Evolutionary conservation across 2,113 vertebrate species (phyloP).

Genomic region (Anseranas semipalmata): DNA sequence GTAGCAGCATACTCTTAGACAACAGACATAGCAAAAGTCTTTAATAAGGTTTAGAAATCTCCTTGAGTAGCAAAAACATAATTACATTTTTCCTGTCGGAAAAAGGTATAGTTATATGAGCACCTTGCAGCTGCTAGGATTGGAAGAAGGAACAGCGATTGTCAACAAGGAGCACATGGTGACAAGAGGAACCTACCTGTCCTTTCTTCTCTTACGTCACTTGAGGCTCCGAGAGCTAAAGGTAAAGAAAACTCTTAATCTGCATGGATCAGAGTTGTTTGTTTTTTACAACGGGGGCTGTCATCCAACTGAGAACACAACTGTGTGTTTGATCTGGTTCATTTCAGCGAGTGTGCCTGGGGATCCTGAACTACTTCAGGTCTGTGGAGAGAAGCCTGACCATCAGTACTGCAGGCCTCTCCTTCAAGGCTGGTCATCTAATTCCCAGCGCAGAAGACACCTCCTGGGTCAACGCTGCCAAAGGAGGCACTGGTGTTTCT

Average conservation of each 20-base stretch:
- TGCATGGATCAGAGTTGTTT: neutral
- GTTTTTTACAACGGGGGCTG: neutral
- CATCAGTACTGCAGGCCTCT: conserved; percentile 71
- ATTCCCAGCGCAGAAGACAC: conserved; percentile 60
- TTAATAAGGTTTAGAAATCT: neutral
- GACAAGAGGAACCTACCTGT: conserved; percentile 73
- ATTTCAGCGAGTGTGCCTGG: conserved; percentile 71
- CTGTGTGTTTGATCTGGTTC: neutral
- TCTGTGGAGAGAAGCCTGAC: conserved; percentile 79
- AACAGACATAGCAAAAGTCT: neutral
- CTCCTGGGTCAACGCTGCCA: conserved; percentile 66
- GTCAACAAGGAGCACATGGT: neutral
- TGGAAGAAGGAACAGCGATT: conserved; percentile 54
- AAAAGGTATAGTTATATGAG: conserved; percentile 41
- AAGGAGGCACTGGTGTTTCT: conserved; percentile 56
- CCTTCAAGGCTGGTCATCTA: conserved; percentile 40
- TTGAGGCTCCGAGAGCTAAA: conserved; percentile 77
- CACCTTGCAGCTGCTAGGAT: conserved; percentile 63
- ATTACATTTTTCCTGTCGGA: neutral
- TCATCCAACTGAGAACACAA: neutral
- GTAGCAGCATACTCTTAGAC: neutral
- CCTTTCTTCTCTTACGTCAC: conserved; percentile 74
- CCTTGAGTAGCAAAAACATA: neutral
- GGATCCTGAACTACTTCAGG: conserved; percentile 80
- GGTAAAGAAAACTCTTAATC: conserved; percentile 55